Conservation (phyloP, 2,797 vertebrate genomes). For the Gastrophryne carolinensis region DNA sequence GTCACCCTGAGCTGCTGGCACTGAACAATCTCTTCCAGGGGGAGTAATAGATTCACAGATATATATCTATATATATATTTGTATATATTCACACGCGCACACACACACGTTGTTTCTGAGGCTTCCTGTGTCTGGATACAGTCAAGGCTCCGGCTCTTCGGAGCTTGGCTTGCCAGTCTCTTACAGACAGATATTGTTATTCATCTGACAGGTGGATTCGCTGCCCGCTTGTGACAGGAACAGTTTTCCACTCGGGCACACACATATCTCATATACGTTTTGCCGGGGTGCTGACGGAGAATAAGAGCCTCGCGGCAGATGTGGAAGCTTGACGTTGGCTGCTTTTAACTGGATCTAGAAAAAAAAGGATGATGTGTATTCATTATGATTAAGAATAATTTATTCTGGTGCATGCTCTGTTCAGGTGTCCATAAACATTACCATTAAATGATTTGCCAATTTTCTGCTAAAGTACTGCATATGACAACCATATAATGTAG, state of each 20-base stretch:
- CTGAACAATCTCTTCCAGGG: slow-evolving; percentile 81
- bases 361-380: not conserved
- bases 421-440: no score
- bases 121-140: slow-evolving; percentile 78
- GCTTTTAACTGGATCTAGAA: slow-evolving; percentile 91
- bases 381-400: no score
- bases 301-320: slow-evolving; percentile 88
- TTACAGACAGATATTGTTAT: slow-evolving; percentile 95
- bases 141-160: slow-evolving; percentile 51
- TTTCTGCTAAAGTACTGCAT: no score
- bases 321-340: slow-evolving; percentile 87
- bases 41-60: slow-evolving; percentile 76
- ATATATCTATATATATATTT: slow-evolving; percentile 67
- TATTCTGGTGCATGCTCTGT: no score
- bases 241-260: slow-evolving; percentile 90
- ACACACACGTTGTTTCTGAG: slow-evolving; percentile 73
- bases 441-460: no score
- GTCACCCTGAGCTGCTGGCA: slow-evolving; percentile 85
- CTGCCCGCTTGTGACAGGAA: slow-evolving; percentile 93
- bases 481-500: no score
- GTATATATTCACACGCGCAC: slow-evolving; percentile 36
- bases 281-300: slow-evolving; percentile 82
- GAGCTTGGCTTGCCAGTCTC: slow-evolving; percentile 60
- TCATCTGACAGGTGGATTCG: slow-evolving; percentile 95
- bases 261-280: slow-evolving; percentile 94